Evolutionary conservation across 2,888 invertebrate species (phyloP).

Genomic region (Drosophila barbarae): DNA sequence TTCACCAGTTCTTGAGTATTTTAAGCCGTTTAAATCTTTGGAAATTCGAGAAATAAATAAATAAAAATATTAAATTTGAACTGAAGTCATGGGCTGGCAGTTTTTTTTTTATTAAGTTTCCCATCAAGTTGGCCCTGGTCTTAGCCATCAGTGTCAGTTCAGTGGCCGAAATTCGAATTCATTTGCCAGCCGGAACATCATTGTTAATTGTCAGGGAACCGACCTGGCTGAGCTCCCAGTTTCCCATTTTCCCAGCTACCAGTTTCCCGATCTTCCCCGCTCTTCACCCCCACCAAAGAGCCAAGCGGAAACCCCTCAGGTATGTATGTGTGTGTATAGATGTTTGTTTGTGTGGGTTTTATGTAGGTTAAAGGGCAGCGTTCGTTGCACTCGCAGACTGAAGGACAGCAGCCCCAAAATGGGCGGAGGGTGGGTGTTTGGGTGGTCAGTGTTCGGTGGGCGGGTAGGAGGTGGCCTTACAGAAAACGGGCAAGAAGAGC

Average conservation of each 20-base stretch:
- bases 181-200: not conserved
- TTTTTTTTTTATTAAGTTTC: no score
- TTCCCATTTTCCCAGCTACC: not conserved
- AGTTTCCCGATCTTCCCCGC: not conserved
- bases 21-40: no score
- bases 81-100: no score
- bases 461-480: constrained; percentile 50
- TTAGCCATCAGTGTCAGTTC: constrained; percentile 3
- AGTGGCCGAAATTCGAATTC: not conserved
- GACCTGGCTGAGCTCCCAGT: constrained; percentile 4
- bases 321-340: not conserved
- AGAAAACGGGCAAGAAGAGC: constrained; percentile 28
- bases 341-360: constrained; percentile 17
- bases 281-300: not conserved
- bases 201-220: constrained; percentile 3
- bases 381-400: constrained; percentile 69
- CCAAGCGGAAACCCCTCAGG: constrained; percentile 11
- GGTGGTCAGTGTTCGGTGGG: not conserved
- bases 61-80: no score
- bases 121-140: not conserved
- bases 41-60: no score
- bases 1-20: no score
- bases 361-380: constrained; percentile 74
- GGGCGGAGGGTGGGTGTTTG: constrained; percentile 8
- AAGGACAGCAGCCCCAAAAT: constrained; percentile 52